phyloP scores from a whole-genome alignment of 2,113 vertebrate species.

The Andinoacara biseriatus region DNA sequence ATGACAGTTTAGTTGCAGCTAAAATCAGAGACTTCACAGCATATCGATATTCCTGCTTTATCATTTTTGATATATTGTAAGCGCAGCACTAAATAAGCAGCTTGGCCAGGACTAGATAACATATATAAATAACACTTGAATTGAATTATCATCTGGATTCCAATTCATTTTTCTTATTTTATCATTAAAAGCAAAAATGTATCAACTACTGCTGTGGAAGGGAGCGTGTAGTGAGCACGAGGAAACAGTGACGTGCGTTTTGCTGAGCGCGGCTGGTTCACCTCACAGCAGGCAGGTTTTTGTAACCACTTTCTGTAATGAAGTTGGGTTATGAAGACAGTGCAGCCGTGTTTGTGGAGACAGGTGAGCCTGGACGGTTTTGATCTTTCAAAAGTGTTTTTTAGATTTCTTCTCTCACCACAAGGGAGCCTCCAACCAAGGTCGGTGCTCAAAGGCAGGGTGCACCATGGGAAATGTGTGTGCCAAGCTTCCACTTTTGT shows the following conservation, averaged over 20 bases:
- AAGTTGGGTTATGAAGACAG: constrained; percentile 21
- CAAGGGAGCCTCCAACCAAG: constrained; percentile 76
- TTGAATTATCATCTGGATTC: too few relatives aligned
- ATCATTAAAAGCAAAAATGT: too few relatives aligned
- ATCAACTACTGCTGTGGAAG: too few relatives aligned
- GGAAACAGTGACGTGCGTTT: not conserved
- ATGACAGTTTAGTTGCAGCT: too few relatives aligned
- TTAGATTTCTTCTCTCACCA: constrained; percentile 75
- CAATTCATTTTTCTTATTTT: too few relatives aligned
- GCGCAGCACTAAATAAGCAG: too few relatives aligned
- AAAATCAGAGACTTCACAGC: too few relatives aligned
- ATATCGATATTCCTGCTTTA: too few relatives aligned
- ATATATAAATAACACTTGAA: too few relatives aligned
- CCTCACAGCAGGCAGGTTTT: constrained; percentile 8
- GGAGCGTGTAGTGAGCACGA: too few relatives aligned
- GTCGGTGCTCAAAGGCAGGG: constrained; percentile 76
- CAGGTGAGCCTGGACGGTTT: constrained; percentile 73
- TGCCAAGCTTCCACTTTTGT: constrained; percentile 60
- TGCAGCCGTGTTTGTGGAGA: constrained; percentile 51
- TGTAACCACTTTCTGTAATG: constrained; percentile 61
- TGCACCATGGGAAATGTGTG: constrained; percentile 65
- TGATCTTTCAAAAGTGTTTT: constrained; percentile 84
- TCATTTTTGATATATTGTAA: too few relatives aligned
- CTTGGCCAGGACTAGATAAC: too few relatives aligned
- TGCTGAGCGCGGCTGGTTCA: constrained; percentile 8